Evolutionary conservation across 2,113 vertebrate species (phyloP).

Genomic region (Electrona antarctica): DNA sequence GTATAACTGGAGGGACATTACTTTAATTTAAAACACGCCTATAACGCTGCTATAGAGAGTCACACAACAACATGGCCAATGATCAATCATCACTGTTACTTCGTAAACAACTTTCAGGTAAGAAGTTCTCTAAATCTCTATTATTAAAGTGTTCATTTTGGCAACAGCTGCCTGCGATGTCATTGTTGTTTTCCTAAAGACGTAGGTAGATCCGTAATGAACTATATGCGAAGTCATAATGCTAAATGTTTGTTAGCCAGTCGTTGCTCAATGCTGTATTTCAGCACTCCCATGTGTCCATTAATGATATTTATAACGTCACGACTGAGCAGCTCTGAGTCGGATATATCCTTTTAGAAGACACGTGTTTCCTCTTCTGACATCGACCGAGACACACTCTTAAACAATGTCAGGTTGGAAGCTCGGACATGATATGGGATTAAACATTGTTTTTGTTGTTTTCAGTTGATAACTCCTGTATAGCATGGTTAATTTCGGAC

Average conservation of each 20-base stretch:
- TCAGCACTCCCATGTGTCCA: not conserved
- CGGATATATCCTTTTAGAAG: not conserved
- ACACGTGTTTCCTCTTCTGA: not conserved
- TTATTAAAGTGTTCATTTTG: too few relatives aligned
- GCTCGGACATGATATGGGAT: too few relatives aligned
- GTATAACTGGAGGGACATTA: too few relatives aligned
- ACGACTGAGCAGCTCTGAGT: not conserved
- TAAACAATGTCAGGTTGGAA: not conserved
- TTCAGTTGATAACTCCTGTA: too few relatives aligned
- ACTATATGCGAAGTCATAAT: slow-evolving; percentile 12
- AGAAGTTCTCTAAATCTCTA: slow-evolving; percentile 8
- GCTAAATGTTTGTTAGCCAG: not conserved
- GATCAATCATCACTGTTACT: slow-evolving; percentile 78
- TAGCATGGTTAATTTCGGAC: too few relatives aligned
- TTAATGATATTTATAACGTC: not conserved
- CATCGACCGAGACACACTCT: slow-evolving; percentile 10
- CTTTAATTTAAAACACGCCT: too few relatives aligned
- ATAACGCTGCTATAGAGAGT: too few relatives aligned
- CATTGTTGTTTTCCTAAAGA: not conserved
- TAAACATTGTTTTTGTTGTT: too few relatives aligned
- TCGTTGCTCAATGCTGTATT: not conserved
- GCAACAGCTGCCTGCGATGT: too few relatives aligned
- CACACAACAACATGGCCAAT: slow-evolving; percentile 67
- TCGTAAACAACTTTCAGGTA: slow-evolving; percentile 81
- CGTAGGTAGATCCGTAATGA: slow-evolving; percentile 18